Conservation (phyloP, 2,797 vertebrate species). For the Tenualosa ilisha region DNA sequence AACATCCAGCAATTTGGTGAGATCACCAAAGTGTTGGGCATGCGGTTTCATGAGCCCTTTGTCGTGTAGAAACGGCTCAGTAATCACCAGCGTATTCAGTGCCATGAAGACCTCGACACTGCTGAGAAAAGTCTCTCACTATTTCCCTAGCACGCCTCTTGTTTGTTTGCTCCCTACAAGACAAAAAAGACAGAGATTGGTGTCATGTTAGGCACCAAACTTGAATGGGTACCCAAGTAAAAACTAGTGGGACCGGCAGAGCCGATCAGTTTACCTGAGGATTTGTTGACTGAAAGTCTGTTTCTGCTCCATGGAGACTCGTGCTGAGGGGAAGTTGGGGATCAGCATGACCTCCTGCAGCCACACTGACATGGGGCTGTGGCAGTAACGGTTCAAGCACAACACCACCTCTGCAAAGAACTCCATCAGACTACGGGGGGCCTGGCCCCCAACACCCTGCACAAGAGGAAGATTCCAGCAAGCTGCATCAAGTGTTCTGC, state of each 20-base stretch:
- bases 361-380: conserved; percentile 84
- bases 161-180: conserved; percentile 89
- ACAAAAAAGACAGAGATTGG: not conserved
- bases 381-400: conserved; percentile 89
- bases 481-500: not conserved
- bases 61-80: conserved; percentile 66
- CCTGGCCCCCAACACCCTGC: conserved; percentile 87
- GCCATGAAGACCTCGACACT: conserved; percentile 90
- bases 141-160: conserved; percentile 90
- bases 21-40: not conserved
- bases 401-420: conserved; percentile 92
- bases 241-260: no score
- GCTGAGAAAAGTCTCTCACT: conserved; percentile 93
- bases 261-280: conserved; percentile 76
- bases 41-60: not conserved
- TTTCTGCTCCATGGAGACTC: conserved; percentile 88
- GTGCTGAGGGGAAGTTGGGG: conserved; percentile 86
- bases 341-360: conserved; percentile 88
- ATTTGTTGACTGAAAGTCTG: conserved; percentile 92
- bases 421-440: conserved; percentile 87
- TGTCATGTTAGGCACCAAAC: no score
- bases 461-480: not conserved
- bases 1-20: not conserved
- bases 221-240: not conserved
- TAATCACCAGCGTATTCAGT: conserved; percentile 85